These are phyloP conservation scores for Eupeodes latifasciatus DNA, from an alignment of 2,888 invertebrate genomes.

Conservation along the genomic window DNA sequence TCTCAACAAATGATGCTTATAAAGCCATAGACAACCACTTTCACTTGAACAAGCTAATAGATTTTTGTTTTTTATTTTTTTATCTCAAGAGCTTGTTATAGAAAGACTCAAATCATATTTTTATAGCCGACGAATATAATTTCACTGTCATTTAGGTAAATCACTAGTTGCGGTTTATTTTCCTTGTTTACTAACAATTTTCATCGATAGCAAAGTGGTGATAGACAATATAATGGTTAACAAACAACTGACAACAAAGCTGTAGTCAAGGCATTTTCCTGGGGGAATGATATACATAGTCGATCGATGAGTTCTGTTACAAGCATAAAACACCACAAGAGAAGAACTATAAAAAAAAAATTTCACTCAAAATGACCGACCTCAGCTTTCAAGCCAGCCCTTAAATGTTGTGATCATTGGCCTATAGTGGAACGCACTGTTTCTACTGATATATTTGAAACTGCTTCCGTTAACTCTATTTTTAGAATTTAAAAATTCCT, in stretches of 20 bases:
- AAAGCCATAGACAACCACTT: conserved; percentile 47
- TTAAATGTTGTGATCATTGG: no score
- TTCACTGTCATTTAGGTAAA: conserved; percentile 68
- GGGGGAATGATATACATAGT: background rate
- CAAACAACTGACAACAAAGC: background rate
- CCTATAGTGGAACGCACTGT: no score
- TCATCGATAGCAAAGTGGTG: background rate
- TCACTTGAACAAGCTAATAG: conserved; percentile 60
- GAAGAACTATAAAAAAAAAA: no score
- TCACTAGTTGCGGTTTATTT: conserved; percentile 2
- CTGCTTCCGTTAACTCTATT: no score
- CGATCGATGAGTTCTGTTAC: no score
- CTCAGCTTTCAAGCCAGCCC: no score
- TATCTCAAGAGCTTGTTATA: conserved; percentile 50
- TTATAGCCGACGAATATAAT: conserved; percentile 49
- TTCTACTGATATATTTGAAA: no score
- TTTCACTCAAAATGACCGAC: no score
- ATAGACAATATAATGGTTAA: conserved; percentile 8
- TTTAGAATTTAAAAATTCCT: no score
- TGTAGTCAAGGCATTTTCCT: background rate
- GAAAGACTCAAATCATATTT: conserved; percentile 63
- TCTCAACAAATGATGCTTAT: background rate
- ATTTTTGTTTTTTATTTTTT: conserved; percentile 25
- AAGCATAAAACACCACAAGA: no score
- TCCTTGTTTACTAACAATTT: background rate